These are phyloP conservation scores for Hipposideros armiger DNA, from an alignment of 2,113 vertebrate species.

Conservation along the genomic window DNA sequence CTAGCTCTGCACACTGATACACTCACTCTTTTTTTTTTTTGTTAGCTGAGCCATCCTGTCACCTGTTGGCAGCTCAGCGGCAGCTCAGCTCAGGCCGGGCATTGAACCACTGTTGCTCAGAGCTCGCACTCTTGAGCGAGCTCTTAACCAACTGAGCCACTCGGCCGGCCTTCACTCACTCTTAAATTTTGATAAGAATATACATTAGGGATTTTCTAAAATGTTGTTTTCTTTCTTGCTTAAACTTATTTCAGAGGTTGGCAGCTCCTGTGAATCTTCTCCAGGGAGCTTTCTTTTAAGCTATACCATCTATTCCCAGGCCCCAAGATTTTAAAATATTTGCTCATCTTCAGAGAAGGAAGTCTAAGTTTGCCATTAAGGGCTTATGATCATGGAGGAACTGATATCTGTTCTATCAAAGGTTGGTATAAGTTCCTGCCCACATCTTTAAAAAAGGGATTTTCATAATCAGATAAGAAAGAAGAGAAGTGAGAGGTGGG, in stretches of 20 bases:
- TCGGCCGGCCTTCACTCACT: no score
- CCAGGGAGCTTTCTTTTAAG: slow-evolving; percentile 21
- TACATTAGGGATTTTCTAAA: background rate
- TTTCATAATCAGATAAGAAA: slow-evolving; percentile 43
- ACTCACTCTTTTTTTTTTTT: background rate
- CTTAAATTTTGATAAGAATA: background rate
- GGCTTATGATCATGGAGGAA: background rate
- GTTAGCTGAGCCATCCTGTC: no score
- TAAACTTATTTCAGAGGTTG: background rate
- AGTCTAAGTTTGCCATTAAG: slow-evolving; percentile 3
- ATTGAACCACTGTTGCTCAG: no score
- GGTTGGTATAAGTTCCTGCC: background rate
- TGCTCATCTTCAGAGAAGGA: slow-evolving; percentile 36
- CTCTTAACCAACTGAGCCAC: no score
- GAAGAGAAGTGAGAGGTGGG: background rate
- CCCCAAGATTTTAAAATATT: background rate
- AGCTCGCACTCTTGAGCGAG: no score
- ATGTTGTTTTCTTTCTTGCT: slow-evolving; percentile 2
- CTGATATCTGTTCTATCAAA: background rate
- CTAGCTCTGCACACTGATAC: background rate
- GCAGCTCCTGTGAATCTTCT: slow-evolving; percentile 12
- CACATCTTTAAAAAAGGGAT: background rate
- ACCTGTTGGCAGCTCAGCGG: no score
- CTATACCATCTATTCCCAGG: background rate
- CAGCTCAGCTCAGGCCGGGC: no score